Evolutionary conservation across 1,140 invertebrate species (phyloP).

Genomic region (Helicoverpa zea): DNA sequence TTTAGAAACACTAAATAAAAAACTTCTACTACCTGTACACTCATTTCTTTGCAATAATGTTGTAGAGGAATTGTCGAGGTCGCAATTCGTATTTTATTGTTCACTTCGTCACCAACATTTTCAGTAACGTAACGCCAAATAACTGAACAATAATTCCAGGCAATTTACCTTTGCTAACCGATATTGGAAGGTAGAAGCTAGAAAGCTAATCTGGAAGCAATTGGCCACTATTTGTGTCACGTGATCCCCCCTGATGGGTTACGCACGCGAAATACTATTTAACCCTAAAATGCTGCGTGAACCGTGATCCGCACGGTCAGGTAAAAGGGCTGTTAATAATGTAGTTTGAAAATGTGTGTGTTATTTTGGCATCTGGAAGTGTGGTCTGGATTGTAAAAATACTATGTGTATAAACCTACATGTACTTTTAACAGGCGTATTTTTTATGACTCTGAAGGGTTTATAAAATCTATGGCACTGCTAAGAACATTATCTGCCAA

Average conservation of each 20-base stretch:
- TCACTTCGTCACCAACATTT: too few relatives aligned
- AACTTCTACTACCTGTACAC: too few relatives aligned
- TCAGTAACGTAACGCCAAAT: too few relatives aligned
- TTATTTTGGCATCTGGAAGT: background rate
- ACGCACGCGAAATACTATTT: conserved; percentile 45
- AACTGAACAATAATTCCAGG: background rate
- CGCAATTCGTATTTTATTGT: too few relatives aligned
- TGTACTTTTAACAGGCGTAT: too few relatives aligned
- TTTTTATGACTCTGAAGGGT: too few relatives aligned
- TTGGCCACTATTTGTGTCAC: conserved; percentile 27
- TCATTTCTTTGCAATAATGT: too few relatives aligned
- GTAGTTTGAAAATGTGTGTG: background rate
- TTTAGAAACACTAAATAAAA: too few relatives aligned
- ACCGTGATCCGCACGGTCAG: background rate
- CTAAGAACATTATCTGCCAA: too few relatives aligned
- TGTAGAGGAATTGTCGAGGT: too few relatives aligned
- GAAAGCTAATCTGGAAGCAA: background rate
- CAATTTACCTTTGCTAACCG: background rate
- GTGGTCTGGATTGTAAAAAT: background rate
- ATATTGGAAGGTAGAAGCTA: background rate
- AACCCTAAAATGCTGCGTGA: conserved; percentile 49
- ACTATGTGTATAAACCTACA: too few relatives aligned
- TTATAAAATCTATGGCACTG: too few relatives aligned
- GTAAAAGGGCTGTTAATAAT: conserved; percentile 9
- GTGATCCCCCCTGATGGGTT: background rate